A percentile compares a stretch with the other conserved stretches of the same genome.
Evolutionary conservation across 2,113 vertebrate genomes (phyloP).

Genomic region (Rhadina sibilatrix): DNA sequence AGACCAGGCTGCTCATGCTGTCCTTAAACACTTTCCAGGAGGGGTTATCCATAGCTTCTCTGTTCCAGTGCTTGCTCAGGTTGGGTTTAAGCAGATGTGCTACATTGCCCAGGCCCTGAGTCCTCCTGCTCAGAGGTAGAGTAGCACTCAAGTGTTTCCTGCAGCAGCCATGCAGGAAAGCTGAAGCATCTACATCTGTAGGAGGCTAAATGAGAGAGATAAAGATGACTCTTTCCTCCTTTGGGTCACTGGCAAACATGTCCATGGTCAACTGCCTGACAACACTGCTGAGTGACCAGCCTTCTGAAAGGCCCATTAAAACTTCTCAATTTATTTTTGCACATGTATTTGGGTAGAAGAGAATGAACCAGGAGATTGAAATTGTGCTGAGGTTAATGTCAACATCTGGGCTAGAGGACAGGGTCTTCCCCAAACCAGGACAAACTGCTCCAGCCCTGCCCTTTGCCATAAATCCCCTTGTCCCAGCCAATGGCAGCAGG

Average conservation of each 20-base stretch:
- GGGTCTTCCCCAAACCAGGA: background rate
- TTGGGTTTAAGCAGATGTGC: background rate
- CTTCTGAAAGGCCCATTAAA: background rate
- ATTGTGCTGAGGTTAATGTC: background rate
- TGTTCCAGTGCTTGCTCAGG: background rate
- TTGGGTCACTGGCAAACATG: background rate
- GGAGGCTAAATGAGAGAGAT: background rate
- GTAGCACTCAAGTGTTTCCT: background rate
- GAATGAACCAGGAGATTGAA: background rate
- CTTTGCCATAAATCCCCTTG: accelerated
- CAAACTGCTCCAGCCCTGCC: background rate
- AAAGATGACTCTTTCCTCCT: background rate
- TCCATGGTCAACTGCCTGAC: background rate
- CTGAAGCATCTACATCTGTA: background rate
- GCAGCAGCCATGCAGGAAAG: background rate
- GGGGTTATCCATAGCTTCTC: background rate
- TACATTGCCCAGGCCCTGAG: accelerated
- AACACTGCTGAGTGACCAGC: background rate
- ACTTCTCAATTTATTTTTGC: background rate
- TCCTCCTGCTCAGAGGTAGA: background rate
- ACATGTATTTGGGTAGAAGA: background rate
- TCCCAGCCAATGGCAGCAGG: background rate
- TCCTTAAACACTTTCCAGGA: background rate
- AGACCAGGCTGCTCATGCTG: too few relatives aligned
- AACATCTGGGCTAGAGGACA: background rate